Percentiles rank a stretch among this genome's conserved stretches.
These are phyloP conservation scores for Dufourea novaeangliae DNA, from an alignment of 1,140 invertebrate genomes.

Conservation along the genomic window DNA sequence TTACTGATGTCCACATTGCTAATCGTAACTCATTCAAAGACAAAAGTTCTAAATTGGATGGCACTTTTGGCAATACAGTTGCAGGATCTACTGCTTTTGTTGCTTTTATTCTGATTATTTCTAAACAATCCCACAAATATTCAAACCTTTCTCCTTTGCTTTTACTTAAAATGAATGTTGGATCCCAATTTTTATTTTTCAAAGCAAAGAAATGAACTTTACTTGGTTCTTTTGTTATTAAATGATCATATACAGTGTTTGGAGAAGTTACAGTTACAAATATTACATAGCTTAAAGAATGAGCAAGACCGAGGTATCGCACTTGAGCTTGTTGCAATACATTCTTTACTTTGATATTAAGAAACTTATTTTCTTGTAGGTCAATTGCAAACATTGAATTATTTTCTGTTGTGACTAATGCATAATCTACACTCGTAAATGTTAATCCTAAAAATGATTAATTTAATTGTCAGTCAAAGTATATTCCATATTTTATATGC, in stretches of 20 bases:
- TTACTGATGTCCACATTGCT: constrained; percentile 74
- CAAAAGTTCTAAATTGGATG: constrained; percentile 65
- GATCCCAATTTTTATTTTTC: constrained; percentile 61
- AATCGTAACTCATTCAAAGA: constrained; percentile 65
- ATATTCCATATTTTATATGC: not conserved
- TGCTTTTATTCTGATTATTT: constrained; percentile 73
- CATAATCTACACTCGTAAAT: constrained; percentile 48
- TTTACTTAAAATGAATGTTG: constrained; percentile 64
- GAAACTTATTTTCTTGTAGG: constrained; percentile 41
- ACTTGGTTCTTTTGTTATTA: constrained; percentile 74
- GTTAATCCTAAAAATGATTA: constrained; percentile 62
- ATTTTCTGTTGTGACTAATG: constrained; percentile 72
- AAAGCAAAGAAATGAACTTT: constrained; percentile 70
- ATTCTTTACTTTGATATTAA: constrained; percentile 46
- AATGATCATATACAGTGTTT: constrained; percentile 73
- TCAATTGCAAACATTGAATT: constrained; percentile 59
- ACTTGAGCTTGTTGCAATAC: constrained; percentile 62
- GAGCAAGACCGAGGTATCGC: constrained; percentile 73
- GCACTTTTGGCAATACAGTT: constrained; percentile 46
- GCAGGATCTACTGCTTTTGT: constrained; percentile 52
- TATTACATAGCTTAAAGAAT: constrained; percentile 68
- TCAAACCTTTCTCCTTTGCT: constrained; percentile 35
- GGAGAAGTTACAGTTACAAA: constrained; percentile 74
- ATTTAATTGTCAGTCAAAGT: not conserved
- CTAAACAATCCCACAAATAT: constrained; percentile 76